phyloP scores from a whole-genome alignment of 2,888 invertebrate species.

The Acanthopleura granulata region DNA sequence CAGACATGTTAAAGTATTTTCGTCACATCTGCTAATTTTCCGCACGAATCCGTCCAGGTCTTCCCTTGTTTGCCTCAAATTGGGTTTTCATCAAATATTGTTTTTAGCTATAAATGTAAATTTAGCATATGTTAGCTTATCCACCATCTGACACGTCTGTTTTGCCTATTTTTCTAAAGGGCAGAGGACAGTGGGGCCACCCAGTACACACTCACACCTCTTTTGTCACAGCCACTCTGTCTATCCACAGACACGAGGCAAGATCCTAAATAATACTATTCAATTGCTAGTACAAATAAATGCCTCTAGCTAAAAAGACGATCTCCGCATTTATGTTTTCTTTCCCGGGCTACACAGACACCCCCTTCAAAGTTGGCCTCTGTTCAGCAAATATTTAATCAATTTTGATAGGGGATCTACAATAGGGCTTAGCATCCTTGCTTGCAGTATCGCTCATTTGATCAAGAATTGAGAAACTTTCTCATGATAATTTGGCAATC shows the following conservation, averaged over 20 bases:
- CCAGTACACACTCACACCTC: neutral
- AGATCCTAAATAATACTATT: no score
- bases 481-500: constrained; percentile 7
- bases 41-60: no score
- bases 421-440: neutral
- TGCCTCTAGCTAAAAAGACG: neutral
- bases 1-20: no score
- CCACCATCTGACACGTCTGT: neutral
- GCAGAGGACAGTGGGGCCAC: neutral
- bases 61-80: neutral
- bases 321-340: neutral
- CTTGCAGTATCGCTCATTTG: neutral
- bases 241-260: neutral
- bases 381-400: neutral
- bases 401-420: neutral
- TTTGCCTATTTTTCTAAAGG: neutral
- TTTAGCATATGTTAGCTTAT: constrained; percentile 10
- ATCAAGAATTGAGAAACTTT: constrained; percentile 8
- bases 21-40: no score
- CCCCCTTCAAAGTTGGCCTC: neutral
- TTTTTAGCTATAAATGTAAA: constrained; percentile 11
- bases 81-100: constrained; percentile 3
- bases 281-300: no score
- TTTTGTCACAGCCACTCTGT: neutral
- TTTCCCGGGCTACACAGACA: neutral